Conservation (phyloP, 2,888 invertebrate genomes). For the Heteropelma amictum region DNA sequence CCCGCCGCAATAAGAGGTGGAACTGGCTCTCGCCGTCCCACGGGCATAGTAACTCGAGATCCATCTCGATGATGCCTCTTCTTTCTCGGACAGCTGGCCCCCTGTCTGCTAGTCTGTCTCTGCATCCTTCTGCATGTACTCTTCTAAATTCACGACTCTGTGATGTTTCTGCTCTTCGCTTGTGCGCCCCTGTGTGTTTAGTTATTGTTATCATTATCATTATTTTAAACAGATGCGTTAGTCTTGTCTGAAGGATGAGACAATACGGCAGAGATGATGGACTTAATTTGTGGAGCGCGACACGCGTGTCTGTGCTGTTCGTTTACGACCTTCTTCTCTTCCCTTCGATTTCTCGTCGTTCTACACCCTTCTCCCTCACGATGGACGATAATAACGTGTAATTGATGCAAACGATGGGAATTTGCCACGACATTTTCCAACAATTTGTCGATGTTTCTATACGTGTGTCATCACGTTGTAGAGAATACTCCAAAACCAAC, state of each 20-base stretch:
- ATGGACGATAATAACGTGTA: conserved; percentile 23
- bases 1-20: conserved; percentile 51
- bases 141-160: too few species aligned
- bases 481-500: conserved; percentile 43
- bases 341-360: not conserved
- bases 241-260: conserved; percentile 66
- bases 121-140: conserved; percentile 16
- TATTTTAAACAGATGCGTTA: conserved; percentile 69
- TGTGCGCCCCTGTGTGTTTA: conserved; percentile 35
- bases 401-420: conserved; percentile 18
- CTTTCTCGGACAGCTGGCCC: conserved; percentile 68
- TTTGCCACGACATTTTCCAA: conserved; percentile 1
- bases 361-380: not conserved
- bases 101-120: conserved; percentile 39
- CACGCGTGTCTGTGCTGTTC: conserved; percentile 19
- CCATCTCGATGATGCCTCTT: conserved; percentile 62
- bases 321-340: not conserved
- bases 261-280: conserved; percentile 69
- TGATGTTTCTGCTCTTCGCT: conserved; percentile 34
- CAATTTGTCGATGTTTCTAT: conserved; percentile 7
- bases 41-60: conserved; percentile 71
- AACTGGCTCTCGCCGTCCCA: conserved; percentile 57
- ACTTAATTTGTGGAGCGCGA: conserved; percentile 65
- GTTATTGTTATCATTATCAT: conserved; percentile 48
- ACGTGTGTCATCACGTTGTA: conserved; percentile 12